Percentiles rank a stretch among this genome's conserved stretches.
phyloP scores from a whole-genome alignment of 2,888 invertebrate species.

The Andricus curvator region DNA sequence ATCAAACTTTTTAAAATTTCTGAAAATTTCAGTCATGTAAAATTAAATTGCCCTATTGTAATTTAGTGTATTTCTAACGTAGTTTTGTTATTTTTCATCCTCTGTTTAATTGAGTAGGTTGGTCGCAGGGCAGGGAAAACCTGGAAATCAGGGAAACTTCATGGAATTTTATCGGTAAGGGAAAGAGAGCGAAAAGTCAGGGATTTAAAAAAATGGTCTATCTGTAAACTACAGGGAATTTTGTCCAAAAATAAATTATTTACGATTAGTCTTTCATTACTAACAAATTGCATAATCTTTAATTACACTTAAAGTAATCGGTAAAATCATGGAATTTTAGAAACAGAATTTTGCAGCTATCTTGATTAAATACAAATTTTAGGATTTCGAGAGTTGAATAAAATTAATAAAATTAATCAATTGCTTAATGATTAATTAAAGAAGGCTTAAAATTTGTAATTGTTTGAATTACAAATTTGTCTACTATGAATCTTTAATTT shows the following conservation, averaged over 20 bases:
- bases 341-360: no score
- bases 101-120: constrained; percentile 11
- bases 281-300: no score
- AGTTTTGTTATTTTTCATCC: constrained; percentile 4
- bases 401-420: no score
- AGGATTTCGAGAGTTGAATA: no score
- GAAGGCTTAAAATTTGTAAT: no score
- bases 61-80: background rate
- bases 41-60: background rate
- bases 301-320: no score
- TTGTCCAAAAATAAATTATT: background rate
- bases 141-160: constrained; percentile 5
- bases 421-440: no score
- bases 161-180: constrained; percentile 13
- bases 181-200: background rate
- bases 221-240: background rate
- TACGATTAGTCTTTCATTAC: background rate
- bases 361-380: no score
- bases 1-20: background rate
- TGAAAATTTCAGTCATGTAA: background rate
- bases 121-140: constrained; percentile 11
- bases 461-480: no score
- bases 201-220: background rate
- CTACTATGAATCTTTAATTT: no score
- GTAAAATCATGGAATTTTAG: no score